Evolutionary conservation across 23 tunicate species (phyloP), one percentile per base, ranked within the genome.

Genomic region (Diplosoma virens): DNA sequence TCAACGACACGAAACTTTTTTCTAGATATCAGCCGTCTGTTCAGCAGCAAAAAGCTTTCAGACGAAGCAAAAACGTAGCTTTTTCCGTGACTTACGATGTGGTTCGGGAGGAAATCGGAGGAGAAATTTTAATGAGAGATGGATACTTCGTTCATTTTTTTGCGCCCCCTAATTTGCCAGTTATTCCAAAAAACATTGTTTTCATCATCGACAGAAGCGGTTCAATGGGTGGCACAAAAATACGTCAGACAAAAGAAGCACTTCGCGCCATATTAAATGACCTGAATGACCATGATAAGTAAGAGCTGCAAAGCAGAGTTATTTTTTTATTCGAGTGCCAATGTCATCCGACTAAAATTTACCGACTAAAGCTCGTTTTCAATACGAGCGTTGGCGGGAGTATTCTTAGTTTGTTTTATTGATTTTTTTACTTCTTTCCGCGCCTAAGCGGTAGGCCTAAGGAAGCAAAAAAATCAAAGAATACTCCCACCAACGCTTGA

Each of bases 141-240:
- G 95, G 95, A 9, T 87, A 87, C 35, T 87, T 87, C 37, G 87
- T 87, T 23, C 95, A 87, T 58, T 87, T 65, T 47, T 87, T 87
- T 50, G 95, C 95, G 17, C 95, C 95, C 27, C 22, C 47, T 23
- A 45, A 69, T 32, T 47, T 87, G 63, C 87, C 95, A 9, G 83
- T 81, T 1, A 75, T 87, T 17, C 87, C 95, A 75, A 87, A 87
- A 31, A 81, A 76, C 54, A 67, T 87, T 21, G 95, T 87, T 22
- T 87, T 87, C 47, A 81, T 87, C 37, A 81, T 87, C 58, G 95
- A 87, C 73, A 33, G 28, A 26, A 87, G 95, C 73, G 87, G 95
- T 0, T 87, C 95, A 0, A 87, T 87, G 95, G 21, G 41, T 7
- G 95, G 95, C 1, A 17, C 58, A 18, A 80, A 80, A 48, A 86